Base-by-base conservation (phyloP, 2,113 vertebrate genomes). In the Candoia aspera region DNA sequence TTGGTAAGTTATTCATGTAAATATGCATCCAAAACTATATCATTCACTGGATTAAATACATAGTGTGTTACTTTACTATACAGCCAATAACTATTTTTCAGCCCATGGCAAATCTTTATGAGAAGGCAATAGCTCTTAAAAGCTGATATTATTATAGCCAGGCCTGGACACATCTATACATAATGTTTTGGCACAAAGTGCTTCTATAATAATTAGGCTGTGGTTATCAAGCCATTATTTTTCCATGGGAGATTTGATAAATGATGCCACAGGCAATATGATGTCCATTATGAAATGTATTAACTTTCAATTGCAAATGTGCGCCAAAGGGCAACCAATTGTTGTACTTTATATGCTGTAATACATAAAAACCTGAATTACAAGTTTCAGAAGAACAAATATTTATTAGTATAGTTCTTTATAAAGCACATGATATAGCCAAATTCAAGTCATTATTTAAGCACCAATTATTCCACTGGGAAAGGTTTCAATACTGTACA, bases 91-190 rank as follows among this genome's bases (percentile, higher is more conserved):
- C 94, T 91, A 92, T 95, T 90, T 96, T 97, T 96, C 94, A 96
- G 96, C 95, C 95, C 91, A 96, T 87, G 93, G 96, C 97, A 93
- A 94, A 96, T 94, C 97, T 97, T 96, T 96, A 97, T 95, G 94
- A 94, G 59, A 73, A 88, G 92, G 90, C 95, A 97, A 96, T 94
- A 96, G 96, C 90, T 90, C 90, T 95, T 94, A 93, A 94, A 96
- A 97, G 95, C 62, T 96, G 92, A 95, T 96, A 97, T 97, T 97
- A 97, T 97, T 97, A 96, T 91, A 94, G 94, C 95, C 96, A 96
- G 95, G 93, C 91, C 96, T 95, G 90, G 95, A 95, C 90, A 93
- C 6, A 94, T 95, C 97, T 97, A 97, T 97, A 97, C 97, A 96
- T 97, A 94, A 91, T 94, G 94, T 94, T 95, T 94, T 62, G 94